Evolutionary conservation across 92 coral and sea anemone species (phyloP).

Genomic region (Galaxea fascicularis): DNA sequence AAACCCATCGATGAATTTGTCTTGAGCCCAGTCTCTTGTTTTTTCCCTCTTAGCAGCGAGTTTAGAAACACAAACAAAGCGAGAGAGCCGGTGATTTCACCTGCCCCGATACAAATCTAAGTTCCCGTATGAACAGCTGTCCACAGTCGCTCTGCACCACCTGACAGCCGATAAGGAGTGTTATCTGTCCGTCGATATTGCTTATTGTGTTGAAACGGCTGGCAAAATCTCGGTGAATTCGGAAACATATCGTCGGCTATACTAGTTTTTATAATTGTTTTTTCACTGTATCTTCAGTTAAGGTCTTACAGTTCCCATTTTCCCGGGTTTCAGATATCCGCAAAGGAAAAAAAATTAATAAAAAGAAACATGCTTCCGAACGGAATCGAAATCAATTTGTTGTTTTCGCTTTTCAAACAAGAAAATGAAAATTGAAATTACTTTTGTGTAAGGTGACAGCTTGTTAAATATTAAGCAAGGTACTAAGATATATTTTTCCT

Average conservation of each 20-base stretch:
- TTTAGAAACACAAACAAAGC: slow-evolving; percentile 48
- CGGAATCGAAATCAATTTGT: slow-evolving; percentile 44
- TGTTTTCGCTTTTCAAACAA: slow-evolving; percentile 54
- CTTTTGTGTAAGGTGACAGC: slow-evolving; percentile 59
- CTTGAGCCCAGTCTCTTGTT: slow-evolving; percentile 37
- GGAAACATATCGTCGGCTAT: not conserved
- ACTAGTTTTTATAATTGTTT: not conserved
- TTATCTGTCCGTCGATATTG: slow-evolving; percentile 44
- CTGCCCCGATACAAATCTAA: slow-evolving; percentile 42
- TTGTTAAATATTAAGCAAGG: slow-evolving; percentile 61
- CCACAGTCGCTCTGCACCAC: slow-evolving; percentile 50
- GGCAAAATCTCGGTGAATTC: slow-evolving; percentile 48
- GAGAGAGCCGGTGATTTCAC: slow-evolving; percentile 56
- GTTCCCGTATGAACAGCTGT: slow-evolving; percentile 82
- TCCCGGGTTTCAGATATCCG: not conserved
- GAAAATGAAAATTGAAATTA: slow-evolving; percentile 61
- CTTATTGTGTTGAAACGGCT: slow-evolving; percentile 51
- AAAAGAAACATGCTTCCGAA: slow-evolving; percentile 32
- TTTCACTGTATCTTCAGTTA: not conserved
- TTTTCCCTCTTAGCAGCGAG: slow-evolving; percentile 33
- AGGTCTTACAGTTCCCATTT: too few relatives aligned
- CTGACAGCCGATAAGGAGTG: slow-evolving; percentile 64
- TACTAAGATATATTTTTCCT: slow-evolving; percentile 26
- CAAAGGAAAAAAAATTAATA: slow-evolving; percentile 7
- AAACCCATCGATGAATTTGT: slow-evolving; percentile 1